Base-by-base conservation (phyloP, 2,797 vertebrate species). In the Paedocypris micromegethes region DNA sequence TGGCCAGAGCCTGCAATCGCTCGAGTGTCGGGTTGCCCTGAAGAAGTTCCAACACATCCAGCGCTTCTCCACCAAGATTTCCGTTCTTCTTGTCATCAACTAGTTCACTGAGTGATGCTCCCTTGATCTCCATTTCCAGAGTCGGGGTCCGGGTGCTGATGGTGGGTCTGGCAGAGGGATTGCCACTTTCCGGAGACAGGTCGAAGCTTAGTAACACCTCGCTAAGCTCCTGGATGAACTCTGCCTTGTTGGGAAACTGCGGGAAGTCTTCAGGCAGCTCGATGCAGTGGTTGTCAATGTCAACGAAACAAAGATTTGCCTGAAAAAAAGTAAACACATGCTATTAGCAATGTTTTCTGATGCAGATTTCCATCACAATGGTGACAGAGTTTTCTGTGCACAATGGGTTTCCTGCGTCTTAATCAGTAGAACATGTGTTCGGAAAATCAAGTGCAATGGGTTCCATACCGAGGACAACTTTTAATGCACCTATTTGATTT, bases 231-330 rank as follows among this genome's bases (percentile, higher is more conserved):
- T 96, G 93, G 79, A 96, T 91, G 9, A 99, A 92, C 80, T 98
- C 93, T 0, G 88, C 62, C 77, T 94, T 96, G 81, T 95, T 93
- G 48, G 96, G 97, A 72, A 99, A 98, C 79, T 90, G 83, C 0
- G 97, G 96, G 47, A 99, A 92, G 75, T 95, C 94, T 78, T 99
- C 97, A 0, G 97, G 96, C 55, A 91, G 81, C 70, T 99, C 97
- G 0, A 98, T 90, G 65, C 87, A 91, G 81, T 95, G 93, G 88
- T 94, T 95, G 81, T 98, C 96, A 0, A 98, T 94, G 80, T 99
- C 96, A 68, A 99, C 97, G 45, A 99, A 98, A 76, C 97, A 99
- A 77, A 99, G 84, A 76, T 98, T 98, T 53, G 95, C 93, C 97
- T 99, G 86, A 40, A 23, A 23, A 23, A 23, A 23, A 23, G 23